These are phyloP conservation scores for Thinocorus orbignyianus DNA, from an alignment of 2,113 vertebrate species.

Conservation along the genomic window DNA sequence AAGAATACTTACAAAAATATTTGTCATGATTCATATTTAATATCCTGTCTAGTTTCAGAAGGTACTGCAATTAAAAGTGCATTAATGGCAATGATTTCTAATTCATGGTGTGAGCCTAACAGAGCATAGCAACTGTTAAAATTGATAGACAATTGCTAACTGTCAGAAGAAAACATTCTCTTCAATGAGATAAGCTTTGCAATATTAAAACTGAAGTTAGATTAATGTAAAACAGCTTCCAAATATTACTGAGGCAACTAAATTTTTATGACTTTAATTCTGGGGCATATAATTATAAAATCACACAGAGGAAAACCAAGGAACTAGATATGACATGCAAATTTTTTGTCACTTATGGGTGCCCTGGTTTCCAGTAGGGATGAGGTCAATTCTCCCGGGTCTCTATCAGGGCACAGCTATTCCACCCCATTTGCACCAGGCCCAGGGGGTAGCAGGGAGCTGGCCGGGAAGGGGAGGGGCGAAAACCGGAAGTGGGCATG, in stretches of 20 bases:
- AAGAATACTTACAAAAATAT: constrained; percentile 4
- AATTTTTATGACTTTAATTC: background rate
- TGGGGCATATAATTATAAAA: background rate
- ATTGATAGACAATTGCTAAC: background rate
- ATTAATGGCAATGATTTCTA: constrained; percentile 32
- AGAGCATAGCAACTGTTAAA: background rate
- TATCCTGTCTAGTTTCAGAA: background rate
- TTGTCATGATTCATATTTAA: constrained; percentile 22
- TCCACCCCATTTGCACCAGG: too few relatives aligned
- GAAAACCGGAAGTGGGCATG: too few relatives aligned
- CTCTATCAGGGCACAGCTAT: too few relatives aligned
- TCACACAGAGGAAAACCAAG: background rate
- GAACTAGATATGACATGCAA: background rate
- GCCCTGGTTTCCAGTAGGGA: too few relatives aligned
- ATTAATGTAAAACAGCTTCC: background rate
- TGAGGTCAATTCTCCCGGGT: too few relatives aligned
- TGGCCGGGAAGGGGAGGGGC: too few relatives aligned
- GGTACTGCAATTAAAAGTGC: constrained; percentile 13
- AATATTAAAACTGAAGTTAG: background rate
- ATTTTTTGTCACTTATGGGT: background rate
- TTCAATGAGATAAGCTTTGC: background rate
- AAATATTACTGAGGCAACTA: background rate
- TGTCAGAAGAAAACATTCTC: background rate
- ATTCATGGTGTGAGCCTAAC: background rate
- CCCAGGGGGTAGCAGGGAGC: too few relatives aligned